Evolutionary conservation across 1,140 invertebrate genomes (phyloP), one percentile per base, ranked within the genome.

Genomic region (Oppia nitens): DNA sequence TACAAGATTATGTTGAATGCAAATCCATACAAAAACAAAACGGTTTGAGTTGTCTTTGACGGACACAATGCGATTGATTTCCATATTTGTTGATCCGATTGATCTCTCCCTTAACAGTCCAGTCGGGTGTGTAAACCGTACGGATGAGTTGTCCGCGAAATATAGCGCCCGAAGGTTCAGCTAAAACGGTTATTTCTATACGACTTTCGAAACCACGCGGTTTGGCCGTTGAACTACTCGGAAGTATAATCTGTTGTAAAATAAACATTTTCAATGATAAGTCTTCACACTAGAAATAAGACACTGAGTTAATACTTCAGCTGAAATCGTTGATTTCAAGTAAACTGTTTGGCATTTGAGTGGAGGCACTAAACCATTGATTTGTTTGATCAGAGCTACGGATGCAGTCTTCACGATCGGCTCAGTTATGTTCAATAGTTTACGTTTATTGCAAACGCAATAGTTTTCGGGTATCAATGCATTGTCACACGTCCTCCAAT

Each of bases 11-110:
- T n/a, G n/a, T n/a, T n/a, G n/a, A n/a, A n/a, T n/a, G n/a, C n/a
- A n/a, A n/a, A n/a, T n/a, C n/a, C n/a, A n/a, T 11, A 40, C 56
- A 57, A 45, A n/a, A 60, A 28, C 59, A 60, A 26, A 55, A 57
- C 32, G 25, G 25, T 40, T 53, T 54, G 6, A 60, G 23, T 20
- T 47, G n/a, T 24, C 40, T 14, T 24, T 57, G 9, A 2, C 27
- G 2, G 2, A 60, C 29, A 51, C 59, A 60, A 6, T 20, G 28
- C 9, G 59, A 51, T 32, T 60, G 59, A 21, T 53, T 28, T 9
- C 53, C 51, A 29, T 60, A 60, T 40, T 60, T 47, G 26, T 60
- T 50, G 40, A 60, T 47, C 9, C 59, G 51, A 0, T 26, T 60
- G n/a, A 60, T 32, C 14, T 60, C 54, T 3, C 48, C 59, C n/a